Percentiles rank a stretch among this genome's conserved stretches.
These are phyloP conservation scores for Xyliphius kryptos DNA, from an alignment of 2,113 vertebrate species.

Conservation along the genomic window DNA sequence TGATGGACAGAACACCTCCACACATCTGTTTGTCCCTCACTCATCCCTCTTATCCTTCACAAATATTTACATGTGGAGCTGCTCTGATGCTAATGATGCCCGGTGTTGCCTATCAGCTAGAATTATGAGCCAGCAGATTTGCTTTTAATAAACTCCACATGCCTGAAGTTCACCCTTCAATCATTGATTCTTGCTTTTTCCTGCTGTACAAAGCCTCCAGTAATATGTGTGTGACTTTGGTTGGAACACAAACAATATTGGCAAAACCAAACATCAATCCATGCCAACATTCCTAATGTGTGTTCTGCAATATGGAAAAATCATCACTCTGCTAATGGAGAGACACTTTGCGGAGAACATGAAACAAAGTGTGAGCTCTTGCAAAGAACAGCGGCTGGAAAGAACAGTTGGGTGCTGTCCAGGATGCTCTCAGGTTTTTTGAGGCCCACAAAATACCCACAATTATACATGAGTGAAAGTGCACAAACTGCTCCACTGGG, in stretches of 20 bases:
- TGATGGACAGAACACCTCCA: conserved; percentile 14
- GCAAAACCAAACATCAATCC: conserved; percentile 25
- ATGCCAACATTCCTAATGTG: conserved; percentile 39
- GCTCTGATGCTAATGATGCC: conserved; percentile 35
- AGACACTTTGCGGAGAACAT: conserved; percentile 42
- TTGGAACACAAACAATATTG: no score
- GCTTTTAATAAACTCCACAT: conserved; percentile 38
- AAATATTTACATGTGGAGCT: conserved; percentile 31
- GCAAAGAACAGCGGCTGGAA: conserved; percentile 49
- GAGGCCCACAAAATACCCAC: conserved; percentile 35
- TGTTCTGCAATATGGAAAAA: conserved; percentile 45
- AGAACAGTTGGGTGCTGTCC: conserved; percentile 38
- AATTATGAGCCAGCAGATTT: conserved; percentile 31
- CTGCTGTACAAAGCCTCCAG: no score
- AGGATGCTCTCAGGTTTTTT: conserved; percentile 41
- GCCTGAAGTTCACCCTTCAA: conserved; percentile 28
- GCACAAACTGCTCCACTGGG: conserved; percentile 10
- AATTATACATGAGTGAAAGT: conserved; percentile 12
- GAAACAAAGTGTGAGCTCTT: conserved; percentile 14
- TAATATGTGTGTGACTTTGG: conserved; percentile 11
- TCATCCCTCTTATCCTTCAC: conserved; percentile 10
- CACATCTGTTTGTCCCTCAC: conserved; percentile 25
- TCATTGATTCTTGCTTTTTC: no score
- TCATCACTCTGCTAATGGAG: conserved; percentile 40
- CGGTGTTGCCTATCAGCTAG: conserved; percentile 32